These are phyloP conservation scores for Pollenia griseotomentosa DNA, from an alignment of 2,888 invertebrate species.

Conservation along the genomic window DNA sequence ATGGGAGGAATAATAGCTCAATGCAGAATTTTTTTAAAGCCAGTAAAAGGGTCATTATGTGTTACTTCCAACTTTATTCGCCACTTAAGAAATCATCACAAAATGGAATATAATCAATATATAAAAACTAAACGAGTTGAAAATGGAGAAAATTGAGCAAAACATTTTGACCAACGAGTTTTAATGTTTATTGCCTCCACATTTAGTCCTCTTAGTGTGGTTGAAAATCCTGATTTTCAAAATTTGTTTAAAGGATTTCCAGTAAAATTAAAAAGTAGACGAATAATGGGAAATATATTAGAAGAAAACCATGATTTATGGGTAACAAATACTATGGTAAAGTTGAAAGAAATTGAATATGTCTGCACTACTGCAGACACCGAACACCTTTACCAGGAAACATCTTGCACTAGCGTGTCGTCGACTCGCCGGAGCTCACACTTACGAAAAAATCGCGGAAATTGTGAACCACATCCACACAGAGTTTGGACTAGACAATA, in stretches of 20 bases:
- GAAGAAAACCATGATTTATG: constrained; percentile 25
- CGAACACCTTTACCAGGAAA: not conserved
- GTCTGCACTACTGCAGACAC: constrained; percentile 37
- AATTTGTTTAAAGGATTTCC: constrained; percentile 26
- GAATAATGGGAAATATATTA: not conserved
- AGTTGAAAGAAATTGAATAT: constrained; percentile 11
- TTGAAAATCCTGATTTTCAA: constrained; percentile 41
- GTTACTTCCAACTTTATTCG: constrained; percentile 48
- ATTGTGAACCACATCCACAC: constrained; percentile 12
- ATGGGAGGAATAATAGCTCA: constrained; percentile 3
- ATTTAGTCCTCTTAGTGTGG: constrained; percentile 22
- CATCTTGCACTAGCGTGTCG: constrained; percentile 11
- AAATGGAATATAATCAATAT: constrained; percentile 12
- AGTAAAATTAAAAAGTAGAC: not conserved
- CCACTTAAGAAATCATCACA: constrained; percentile 25
- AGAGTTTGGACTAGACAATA: constrained; percentile 25
- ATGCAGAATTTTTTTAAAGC: constrained; percentile 2
- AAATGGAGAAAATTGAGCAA: not conserved
- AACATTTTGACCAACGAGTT: constrained; percentile 16
- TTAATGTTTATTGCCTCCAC: constrained; percentile 28
- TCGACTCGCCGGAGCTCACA: constrained; percentile 6
- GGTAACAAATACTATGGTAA: not conserved
- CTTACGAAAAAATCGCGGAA: constrained; percentile 19
- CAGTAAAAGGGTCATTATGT: constrained; percentile 26
- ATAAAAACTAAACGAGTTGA: not conserved